A percentile compares a stretch with the other conserved stretches of the same genome.
Evolutionary conservation across 2,888 invertebrate species (phyloP).

Genomic region (Antitype chi): DNA sequence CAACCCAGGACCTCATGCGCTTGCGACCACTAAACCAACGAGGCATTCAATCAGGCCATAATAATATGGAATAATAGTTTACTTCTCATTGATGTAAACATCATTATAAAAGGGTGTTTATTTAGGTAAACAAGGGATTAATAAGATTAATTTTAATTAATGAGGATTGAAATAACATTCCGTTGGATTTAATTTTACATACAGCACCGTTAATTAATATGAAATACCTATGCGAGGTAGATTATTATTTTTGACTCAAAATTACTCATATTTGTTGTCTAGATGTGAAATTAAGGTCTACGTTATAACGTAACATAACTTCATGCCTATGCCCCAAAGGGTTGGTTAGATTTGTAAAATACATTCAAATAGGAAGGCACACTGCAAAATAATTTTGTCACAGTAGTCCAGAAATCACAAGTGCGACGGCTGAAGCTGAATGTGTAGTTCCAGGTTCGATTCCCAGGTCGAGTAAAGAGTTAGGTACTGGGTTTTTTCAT

Average conservation of each 20-base stretch:
- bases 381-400: not conserved
- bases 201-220: not conserved
- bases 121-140: not conserved
- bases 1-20: too few species aligned
- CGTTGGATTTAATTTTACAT: not conserved
- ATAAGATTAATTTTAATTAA: slow-evolving; percentile 3
- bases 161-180: not conserved
- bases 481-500: not conserved
- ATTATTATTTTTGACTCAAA: not conserved
- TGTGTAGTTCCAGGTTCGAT: not conserved
- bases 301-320: not conserved
- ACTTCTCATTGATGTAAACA: not conserved
- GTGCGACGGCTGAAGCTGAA: not conserved
- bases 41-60: too few species aligned
- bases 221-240: not conserved
- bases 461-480: not conserved
- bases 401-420: not conserved
- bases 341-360: not conserved
- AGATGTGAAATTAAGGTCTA: not conserved
- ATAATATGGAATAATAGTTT: too few species aligned
- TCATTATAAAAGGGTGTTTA: not conserved
- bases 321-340: not conserved
- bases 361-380: not conserved
- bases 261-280: not conserved
- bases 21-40: too few species aligned